Base-by-base conservation (phyloP, 1,140 invertebrate genomes). In the Lepidostoma basale region DNA sequence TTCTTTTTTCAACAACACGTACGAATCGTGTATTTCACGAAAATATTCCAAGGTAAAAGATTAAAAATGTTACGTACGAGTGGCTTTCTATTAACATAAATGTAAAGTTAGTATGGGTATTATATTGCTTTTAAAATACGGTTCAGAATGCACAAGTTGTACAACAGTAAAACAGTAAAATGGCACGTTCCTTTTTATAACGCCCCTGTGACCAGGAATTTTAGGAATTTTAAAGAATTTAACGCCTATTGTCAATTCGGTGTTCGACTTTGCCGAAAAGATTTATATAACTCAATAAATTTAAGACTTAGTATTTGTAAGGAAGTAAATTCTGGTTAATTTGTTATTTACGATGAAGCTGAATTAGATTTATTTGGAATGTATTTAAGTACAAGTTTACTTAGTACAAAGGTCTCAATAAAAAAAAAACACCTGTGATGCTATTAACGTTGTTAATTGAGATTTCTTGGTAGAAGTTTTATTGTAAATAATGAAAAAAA, bases 11-110 rank as follows among this genome's bases (percentile, higher is more conserved):
- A 39, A 36, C 30, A 59, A 40, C 54, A 59, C 54, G 54, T 59
- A 36, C 54, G 54, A 59, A 39, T 39, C 33, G 54, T 28, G 30
- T 59, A 40, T 40, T 59, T 40, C 36, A 39, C 36, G 54, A 23
- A 59, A 59, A 59, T 59, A 59, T 59, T 59, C 36, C 54, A 59
- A 59, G 54, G 54, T 59, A 59, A 59, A 59, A 59, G 54, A 59
- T 59, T 59, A 59, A 59, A 59, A 59, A 59, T 59, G 54, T 59
- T 39, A 59, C 54, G 54, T 59, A 59, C 18, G 16, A 18, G 4
- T 40, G 54, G 30, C 33, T 59, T 59, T 59, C 49, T 54, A 54
- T 54, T 54, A 54, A 54, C 49, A 54, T 54, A 54, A 54, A 36
- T 36, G 33, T 36, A 12, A 36, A 54, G n/a, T 54, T 54, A 54